Percentiles rank a stretch among this genome's conserved stretches.
phyloP scores from a whole-genome alignment of 1,140 invertebrate genomes.

The Hormaphis cornu region DNA sequence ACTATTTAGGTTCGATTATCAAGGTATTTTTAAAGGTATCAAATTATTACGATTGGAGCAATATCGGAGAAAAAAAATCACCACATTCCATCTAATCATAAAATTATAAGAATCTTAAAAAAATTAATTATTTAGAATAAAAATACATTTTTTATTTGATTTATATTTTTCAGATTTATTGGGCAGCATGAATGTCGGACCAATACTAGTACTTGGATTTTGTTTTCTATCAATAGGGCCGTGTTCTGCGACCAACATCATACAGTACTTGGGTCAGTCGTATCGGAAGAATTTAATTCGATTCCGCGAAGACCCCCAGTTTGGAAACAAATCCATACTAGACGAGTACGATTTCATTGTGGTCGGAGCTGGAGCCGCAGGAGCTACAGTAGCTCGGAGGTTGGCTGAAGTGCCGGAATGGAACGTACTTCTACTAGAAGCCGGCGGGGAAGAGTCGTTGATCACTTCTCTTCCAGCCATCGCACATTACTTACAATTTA shows the following conservation, averaged over 20 bases:
- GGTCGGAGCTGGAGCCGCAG: constrained; percentile 40
- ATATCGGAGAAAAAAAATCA: no score
- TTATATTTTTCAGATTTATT: not conserved
- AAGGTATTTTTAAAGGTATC: no score
- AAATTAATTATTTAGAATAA: not conserved
- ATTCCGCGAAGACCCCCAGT: constrained; percentile 33
- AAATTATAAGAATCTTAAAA: no score
- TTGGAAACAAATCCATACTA: constrained; percentile 30
- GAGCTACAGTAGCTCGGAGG: constrained; percentile 42
- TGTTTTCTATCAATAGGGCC: not conserved
- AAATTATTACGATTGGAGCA: no score
- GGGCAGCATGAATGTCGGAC: not conserved
- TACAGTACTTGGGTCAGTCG: not conserved
- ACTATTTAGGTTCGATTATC: no score
- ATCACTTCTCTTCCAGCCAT: constrained; percentile 32
- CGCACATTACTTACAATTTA: constrained; percentile 45
- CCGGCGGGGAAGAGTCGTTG: constrained; percentile 55
- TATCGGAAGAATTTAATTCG: constrained; percentile 1
- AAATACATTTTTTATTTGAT: not conserved
- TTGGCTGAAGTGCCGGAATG: constrained; percentile 38
- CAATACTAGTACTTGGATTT: not conserved
- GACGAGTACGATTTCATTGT: constrained; percentile 38
- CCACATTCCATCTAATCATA: no score
- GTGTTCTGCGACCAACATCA: not conserved
- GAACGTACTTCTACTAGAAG: constrained; percentile 50